Conservation (phyloP, 2,113 vertebrate species). For the Triplophysa tibetana region DNA sequence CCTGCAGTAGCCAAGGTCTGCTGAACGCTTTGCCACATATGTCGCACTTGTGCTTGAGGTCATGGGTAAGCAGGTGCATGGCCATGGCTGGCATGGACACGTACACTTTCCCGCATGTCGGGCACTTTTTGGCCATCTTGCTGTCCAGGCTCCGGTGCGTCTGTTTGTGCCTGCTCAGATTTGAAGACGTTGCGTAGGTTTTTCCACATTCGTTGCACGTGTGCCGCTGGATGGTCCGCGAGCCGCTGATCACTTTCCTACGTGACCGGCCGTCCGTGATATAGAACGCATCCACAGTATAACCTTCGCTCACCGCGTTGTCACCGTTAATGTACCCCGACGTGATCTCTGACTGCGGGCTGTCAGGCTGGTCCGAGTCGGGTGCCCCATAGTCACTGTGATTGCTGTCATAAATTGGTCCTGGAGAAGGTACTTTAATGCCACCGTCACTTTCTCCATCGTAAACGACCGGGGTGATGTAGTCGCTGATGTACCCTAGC, state of each 20-base stretch:
- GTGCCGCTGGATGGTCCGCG: conserved; percentile 78
- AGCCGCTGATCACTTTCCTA: conserved; percentile 77
- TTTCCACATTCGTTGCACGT: conserved; percentile 89
- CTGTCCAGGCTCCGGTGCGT: conserved; percentile 92
- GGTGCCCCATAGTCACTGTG: conserved; percentile 85
- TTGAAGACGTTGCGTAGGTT: conserved; percentile 89
- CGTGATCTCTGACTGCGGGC: conserved; percentile 82
- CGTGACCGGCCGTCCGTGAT: conserved; percentile 90
- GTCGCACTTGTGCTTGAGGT: conserved; percentile 94
- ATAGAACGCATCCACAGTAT: conserved; percentile 89
- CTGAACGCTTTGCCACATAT: conserved; percentile 92
- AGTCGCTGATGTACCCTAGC: conserved; percentile 88
- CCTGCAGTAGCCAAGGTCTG: conserved; percentile 90
- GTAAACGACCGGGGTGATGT: conserved; percentile 85
- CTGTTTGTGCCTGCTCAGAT: conserved; percentile 91
- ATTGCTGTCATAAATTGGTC: conserved; percentile 84
- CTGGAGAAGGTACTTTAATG: conserved; percentile 88
- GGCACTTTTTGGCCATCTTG: conserved; percentile 91
- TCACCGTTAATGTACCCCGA: conserved; percentile 91
- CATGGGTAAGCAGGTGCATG: conserved; percentile 93
- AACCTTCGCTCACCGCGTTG: conserved; percentile 87
- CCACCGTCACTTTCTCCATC: conserved; percentile 82
- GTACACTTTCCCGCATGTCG: conserved; percentile 90
- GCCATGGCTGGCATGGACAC: conserved; percentile 97
- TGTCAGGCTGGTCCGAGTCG: conserved; percentile 86